Evolutionary conservation across 2,113 vertebrate species (phyloP).

Genomic region (Coreoperca whiteheadi): DNA sequence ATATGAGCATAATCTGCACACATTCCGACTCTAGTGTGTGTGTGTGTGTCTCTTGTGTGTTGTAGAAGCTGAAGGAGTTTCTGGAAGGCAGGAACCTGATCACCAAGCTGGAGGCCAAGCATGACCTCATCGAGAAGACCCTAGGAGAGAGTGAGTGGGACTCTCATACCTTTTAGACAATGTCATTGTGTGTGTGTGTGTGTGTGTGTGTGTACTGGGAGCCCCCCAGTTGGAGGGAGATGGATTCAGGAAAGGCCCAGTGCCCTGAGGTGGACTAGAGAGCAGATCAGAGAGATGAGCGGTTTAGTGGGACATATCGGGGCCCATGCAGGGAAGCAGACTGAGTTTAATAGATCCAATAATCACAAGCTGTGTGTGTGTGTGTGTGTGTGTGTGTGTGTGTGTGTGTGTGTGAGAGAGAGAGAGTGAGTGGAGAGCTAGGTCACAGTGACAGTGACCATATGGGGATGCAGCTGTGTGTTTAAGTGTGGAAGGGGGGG

Average conservation of each 20-base stretch:
- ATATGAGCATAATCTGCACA: neutral
- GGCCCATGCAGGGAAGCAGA: conserved; percentile 38
- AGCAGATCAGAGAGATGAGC: conserved; percentile 38
- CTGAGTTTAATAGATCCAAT: conserved; percentile 43
- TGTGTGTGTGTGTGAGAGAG: conserved; percentile 25
- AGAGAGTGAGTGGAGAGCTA: conserved; percentile 4
- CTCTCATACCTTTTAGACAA: conserved; percentile 24
- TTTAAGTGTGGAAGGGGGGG: neutral
- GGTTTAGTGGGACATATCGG: conserved; percentile 35
- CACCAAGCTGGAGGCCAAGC: conserved; percentile 98
- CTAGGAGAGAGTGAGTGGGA: conserved; percentile 96
- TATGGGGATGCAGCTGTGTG: conserved; percentile 67
- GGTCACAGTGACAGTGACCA: conserved; percentile 60
- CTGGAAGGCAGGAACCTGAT: conserved; percentile 98
- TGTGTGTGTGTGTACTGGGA: conserved; percentile 1
- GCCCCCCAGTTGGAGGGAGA: conserved; percentile 4
- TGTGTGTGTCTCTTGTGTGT: conserved; percentile 18
- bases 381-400: conserved; percentile 15
- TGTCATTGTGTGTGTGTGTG: conserved; percentile 9
- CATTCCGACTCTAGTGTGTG: neutral
- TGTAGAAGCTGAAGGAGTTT: conserved; percentile 99
- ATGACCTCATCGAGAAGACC: conserved; percentile 96
- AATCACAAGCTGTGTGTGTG: conserved; percentile 35
- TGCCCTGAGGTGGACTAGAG: conserved; percentile 32
- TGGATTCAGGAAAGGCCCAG: conserved; percentile 21